phyloP scores from a whole-genome alignment of 2,888 invertebrate genomes.

The Zaprionus bogoriensis region DNA sequence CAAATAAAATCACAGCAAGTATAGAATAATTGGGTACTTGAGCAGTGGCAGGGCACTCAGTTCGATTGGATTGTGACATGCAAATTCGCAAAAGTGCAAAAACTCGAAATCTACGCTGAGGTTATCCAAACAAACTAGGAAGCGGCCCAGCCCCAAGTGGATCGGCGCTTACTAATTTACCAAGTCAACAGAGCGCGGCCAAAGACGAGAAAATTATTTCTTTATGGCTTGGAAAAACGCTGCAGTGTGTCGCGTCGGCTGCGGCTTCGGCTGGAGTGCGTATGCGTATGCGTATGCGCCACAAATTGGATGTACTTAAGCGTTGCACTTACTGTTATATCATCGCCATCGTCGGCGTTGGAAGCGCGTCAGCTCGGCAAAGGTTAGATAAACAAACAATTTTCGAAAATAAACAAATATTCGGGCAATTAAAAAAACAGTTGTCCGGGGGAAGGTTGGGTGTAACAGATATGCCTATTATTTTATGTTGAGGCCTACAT shows the following conservation, averaged over 20 bases:
- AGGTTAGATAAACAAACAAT: conserved; percentile 60
- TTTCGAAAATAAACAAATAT: conserved; percentile 7
- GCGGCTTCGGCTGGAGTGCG: too few species aligned
- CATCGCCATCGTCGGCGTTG: too few species aligned
- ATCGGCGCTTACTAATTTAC: conserved; percentile 10
- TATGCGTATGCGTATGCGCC: too few species aligned
- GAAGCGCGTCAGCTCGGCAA: conserved; percentile 21
- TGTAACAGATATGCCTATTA: neutral
- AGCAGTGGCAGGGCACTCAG: neutral
- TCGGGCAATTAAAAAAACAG: conserved; percentile 4
- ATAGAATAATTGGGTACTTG: neutral
- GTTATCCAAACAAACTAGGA: conserved; percentile 7
- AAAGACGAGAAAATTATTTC: conserved; percentile 25
- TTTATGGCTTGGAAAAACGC: conserved; percentile 60
- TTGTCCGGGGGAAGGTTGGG: neutral
- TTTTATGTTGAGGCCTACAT: too few species aligned
- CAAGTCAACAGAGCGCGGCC: conserved; percentile 36
- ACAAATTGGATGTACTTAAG: conserved; percentile 13
- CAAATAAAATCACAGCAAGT: neutral
- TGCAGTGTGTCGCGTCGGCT: conserved; percentile 19
- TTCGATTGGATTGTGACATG: neutral
- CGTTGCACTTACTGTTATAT: conserved; percentile 46
- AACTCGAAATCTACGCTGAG: neutral
- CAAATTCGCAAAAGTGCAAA: neutral
- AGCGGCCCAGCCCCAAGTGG: neutral